Conservation (phyloP, 2,888 invertebrate genomes). For the Agrochola macilenta region DNA sequence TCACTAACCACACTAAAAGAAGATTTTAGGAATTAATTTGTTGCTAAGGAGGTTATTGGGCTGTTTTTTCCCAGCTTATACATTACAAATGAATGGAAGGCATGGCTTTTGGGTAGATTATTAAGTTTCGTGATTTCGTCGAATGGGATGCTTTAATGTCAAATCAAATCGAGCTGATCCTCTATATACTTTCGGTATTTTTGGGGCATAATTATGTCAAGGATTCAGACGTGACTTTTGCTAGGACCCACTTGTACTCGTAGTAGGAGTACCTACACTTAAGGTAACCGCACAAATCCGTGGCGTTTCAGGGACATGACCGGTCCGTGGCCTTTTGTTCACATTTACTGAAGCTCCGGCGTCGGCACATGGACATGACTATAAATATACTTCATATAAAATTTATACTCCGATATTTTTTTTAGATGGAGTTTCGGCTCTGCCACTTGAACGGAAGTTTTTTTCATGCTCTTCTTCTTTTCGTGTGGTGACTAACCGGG, state of each 20-base stretch:
- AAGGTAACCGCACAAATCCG: conserved; percentile 4
- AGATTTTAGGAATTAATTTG: background rate
- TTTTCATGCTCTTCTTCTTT: too few relatives aligned
- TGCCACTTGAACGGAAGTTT: too few relatives aligned
- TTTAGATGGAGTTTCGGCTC: too few relatives aligned
- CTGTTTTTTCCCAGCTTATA: background rate
- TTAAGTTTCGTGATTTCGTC: too few relatives aligned
- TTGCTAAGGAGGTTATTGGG: background rate
- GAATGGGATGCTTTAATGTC: background rate
- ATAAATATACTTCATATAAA: conserved; percentile 16
- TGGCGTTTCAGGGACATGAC: conserved; percentile 1
- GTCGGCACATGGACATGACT: background rate
- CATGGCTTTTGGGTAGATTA: too few relatives aligned
- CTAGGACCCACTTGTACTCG: background rate
- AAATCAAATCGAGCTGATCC: background rate
- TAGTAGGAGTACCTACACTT: background rate
- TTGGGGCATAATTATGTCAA: background rate
- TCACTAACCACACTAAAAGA: too few relatives aligned
- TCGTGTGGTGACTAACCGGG: too few relatives aligned
- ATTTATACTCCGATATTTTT: background rate
- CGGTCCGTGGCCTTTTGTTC: conserved; percentile 18
- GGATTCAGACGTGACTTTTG: background rate
- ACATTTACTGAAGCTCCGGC: conserved; percentile 1
- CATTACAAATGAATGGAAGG: too few relatives aligned
- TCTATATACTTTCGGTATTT: background rate